Conservation (phyloP, 2,888 invertebrate genomes). For the Octodonta nipae region DNA sequence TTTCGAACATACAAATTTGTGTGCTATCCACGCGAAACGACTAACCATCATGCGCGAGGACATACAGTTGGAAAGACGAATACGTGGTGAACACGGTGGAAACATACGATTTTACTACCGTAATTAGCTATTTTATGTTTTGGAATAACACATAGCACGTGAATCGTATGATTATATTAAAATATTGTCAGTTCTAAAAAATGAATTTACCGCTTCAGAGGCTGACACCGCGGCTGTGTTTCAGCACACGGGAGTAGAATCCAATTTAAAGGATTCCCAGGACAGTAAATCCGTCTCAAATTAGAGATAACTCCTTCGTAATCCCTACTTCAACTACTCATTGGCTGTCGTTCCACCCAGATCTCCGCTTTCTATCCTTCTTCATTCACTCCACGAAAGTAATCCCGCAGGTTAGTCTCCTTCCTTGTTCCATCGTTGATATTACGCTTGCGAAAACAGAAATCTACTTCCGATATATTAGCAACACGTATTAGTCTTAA, state of each 20-base stretch:
- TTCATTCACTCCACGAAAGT: conserved; percentile 1
- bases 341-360: conserved; percentile 31
- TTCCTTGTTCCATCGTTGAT: conserved; percentile 19
- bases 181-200: conserved; percentile 20
- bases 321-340: conserved; percentile 33
- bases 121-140: too few species aligned
- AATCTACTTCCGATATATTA: conserved; percentile 12
- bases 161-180: too few species aligned
- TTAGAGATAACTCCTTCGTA: conserved; percentile 43
- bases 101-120: too few species aligned
- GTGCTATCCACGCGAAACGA: too few species aligned
- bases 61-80: too few species aligned
- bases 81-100: too few species aligned
- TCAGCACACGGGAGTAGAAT: conserved; percentile 25
- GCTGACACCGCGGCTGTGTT: conserved; percentile 8
- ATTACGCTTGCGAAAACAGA: conserved; percentile 16
- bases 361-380: conserved; percentile 13
- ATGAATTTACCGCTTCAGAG: conserved; percentile 24
- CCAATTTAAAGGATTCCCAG: conserved; percentile 44
- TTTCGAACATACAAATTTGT: too few species aligned
- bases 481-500: conserved; percentile 18
- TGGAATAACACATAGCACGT: too few species aligned
- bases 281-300: conserved; percentile 43
- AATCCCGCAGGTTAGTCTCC: conserved; percentile 10
- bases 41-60: too few species aligned